phyloP scores from a whole-genome alignment of 2,797 vertebrate species.

The Antennarius maculatus region DNA sequence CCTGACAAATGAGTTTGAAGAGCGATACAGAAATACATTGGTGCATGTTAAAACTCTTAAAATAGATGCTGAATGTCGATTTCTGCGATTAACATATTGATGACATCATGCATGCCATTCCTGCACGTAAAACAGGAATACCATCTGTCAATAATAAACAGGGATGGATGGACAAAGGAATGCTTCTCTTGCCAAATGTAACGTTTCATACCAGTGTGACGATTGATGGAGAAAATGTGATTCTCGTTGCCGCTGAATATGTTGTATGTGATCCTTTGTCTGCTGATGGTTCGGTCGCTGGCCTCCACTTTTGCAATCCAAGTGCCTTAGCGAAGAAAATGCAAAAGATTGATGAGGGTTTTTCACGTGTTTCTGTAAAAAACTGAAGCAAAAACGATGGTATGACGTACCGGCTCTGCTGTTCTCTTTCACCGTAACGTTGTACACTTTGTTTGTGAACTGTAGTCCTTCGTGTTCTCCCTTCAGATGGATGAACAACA shows the following conservation, averaged over 20 bases:
- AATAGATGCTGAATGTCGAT: constrained; percentile 29
- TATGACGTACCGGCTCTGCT: constrained; percentile 83
- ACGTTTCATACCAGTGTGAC: constrained; percentile 82
- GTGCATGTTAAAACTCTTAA: constrained; percentile 19
- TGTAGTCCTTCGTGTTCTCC: constrained; percentile 79
- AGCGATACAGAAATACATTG: constrained; percentile 13
- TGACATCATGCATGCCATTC: constrained; percentile 29
- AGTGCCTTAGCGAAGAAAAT: constrained; percentile 77
- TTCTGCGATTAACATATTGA: constrained; percentile 33
- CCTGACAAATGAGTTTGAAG: constrained; percentile 23
- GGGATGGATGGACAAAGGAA: constrained; percentile 1
- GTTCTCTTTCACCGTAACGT: constrained; percentile 85
- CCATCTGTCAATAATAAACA: constrained; percentile 17
- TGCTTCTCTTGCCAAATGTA: not conserved
- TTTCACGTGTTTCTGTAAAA: not conserved
- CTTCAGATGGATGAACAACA: constrained; percentile 85
- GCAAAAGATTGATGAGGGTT: not conserved
- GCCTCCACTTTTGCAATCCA: constrained; percentile 86
- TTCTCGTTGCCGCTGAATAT: constrained; percentile 87
- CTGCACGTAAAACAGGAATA: constrained; percentile 16
- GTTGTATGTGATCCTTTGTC: constrained; percentile 81
- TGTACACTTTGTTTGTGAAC: constrained; percentile 84
- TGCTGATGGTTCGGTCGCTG: constrained; percentile 67
- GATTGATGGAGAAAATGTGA: constrained; percentile 83
- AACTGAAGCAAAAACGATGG: not conserved